Evolutionary conservation across 1,140 invertebrate genomes (phyloP).

Genomic region (Zophobas atratus): DNA sequence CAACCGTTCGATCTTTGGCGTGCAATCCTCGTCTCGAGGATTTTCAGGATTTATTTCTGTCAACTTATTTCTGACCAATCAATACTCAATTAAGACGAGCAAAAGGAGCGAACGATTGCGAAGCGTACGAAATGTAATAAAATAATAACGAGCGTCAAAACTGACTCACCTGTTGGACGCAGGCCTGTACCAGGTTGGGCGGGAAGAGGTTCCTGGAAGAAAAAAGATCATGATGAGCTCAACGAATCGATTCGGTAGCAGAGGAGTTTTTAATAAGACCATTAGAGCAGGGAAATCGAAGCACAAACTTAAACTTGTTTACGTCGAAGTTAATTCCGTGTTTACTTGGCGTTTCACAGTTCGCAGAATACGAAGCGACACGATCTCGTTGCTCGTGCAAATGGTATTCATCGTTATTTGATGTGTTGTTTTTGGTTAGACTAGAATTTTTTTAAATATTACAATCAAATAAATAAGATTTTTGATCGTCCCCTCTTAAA

Average conservation of each 20-base stretch:
- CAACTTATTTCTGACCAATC: slow-evolving; percentile 27
- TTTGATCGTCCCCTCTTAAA: no score
- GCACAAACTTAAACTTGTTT: no score
- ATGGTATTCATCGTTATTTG: no score
- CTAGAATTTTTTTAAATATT: no score
- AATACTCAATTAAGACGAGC: slow-evolving; percentile 33
- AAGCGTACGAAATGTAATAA: not conserved
- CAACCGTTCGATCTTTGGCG: slow-evolving; percentile 24
- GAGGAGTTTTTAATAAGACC: not conserved
- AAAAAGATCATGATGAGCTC: slow-evolving; percentile 19
- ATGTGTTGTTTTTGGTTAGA: no score
- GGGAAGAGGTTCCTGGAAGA: slow-evolving; percentile 92
- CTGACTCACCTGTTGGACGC: slow-evolving; percentile 77
- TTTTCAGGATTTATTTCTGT: slow-evolving; percentile 20
- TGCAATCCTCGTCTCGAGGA: not conserved
- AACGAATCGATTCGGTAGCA: slow-evolving; percentile 4
- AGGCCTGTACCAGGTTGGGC: slow-evolving; percentile 90
- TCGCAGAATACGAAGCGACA: no score
- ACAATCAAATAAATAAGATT: no score
- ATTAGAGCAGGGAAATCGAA: no score
- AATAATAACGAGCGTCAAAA: not conserved
- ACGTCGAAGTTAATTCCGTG: no score
- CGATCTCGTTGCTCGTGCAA: no score
- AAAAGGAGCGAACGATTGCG: not conserved
- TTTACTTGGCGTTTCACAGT: no score